A percentile compares a stretch with the other conserved stretches of the same genome.
Conservation (phyloP, 2,888 invertebrate genomes). For the Trissolcus japonicus region DNA sequence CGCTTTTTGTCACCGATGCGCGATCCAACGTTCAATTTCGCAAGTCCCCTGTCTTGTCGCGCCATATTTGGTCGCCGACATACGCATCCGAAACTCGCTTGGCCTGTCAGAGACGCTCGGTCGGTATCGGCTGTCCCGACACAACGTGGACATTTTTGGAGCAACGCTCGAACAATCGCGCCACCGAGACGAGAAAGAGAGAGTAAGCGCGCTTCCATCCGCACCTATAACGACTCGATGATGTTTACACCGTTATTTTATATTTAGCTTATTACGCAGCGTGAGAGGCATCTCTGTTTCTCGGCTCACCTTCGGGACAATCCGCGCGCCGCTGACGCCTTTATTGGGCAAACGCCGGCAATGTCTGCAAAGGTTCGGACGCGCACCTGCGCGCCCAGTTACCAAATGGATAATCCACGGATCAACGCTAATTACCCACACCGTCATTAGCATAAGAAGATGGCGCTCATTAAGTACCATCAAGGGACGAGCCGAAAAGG, state of each 20-base stretch:
- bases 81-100: slow-evolving; percentile 53
- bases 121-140: slow-evolving; percentile 32
- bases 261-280: slow-evolving; percentile 47
- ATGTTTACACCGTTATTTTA: slow-evolving; percentile 34
- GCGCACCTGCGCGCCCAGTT: slow-evolving; percentile 14
- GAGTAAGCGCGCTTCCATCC: slow-evolving; percentile 2
- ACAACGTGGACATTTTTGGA: slow-evolving; percentile 33
- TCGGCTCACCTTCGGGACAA: slow-evolving; percentile 25
- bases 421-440: slow-evolving; percentile 72
- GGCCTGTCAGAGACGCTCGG: slow-evolving; percentile 45
- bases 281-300: slow-evolving; percentile 30
- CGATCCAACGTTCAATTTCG: slow-evolving; percentile 49
- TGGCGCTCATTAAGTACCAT: slow-evolving; percentile 55
- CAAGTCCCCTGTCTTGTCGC: slow-evolving; percentile 62
- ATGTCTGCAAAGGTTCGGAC: slow-evolving; percentile 2
- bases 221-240: slow-evolving; percentile 14
- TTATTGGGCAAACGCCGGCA: slow-evolving; percentile 27
- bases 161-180: neutral
- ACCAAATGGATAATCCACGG: slow-evolving; percentile 61
- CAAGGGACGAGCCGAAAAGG: slow-evolving; percentile 39
- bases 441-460: slow-evolving; percentile 70
- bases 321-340: slow-evolving; percentile 21
- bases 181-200: neutral
- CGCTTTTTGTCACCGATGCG: slow-evolving; percentile 25
- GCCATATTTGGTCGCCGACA: slow-evolving; percentile 67